phyloP scores from a whole-genome alignment of 1,140 invertebrate genomes.

The Homalodisca vitripennis region DNA sequence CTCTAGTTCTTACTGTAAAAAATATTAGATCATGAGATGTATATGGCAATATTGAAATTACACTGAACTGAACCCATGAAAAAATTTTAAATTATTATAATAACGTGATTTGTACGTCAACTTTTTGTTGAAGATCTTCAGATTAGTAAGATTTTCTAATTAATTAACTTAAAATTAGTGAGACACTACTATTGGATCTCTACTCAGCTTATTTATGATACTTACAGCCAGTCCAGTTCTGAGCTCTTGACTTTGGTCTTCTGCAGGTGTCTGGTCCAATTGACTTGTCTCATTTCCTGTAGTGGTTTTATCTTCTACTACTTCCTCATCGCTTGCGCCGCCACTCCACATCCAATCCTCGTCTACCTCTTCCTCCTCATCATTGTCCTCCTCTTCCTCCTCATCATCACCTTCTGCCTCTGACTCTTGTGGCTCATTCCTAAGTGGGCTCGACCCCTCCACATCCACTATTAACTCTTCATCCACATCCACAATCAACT shows the following conservation, averaged over 20 bases:
- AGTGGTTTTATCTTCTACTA: conserved; percentile 35
- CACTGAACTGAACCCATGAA: too few relatives aligned
- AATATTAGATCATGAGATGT: too few relatives aligned
- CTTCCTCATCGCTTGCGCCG: conserved; percentile 41
- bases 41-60: too few relatives aligned
- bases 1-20: too few relatives aligned
- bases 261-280: neutral
- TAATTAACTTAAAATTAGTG: neutral
- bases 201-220: neutral
- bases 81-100: too few relatives aligned
- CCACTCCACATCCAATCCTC: conserved; percentile 45
- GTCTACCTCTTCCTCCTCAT: conserved; percentile 39
- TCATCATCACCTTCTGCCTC: conserved; percentile 41
- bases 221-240: neutral
- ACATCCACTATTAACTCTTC: conserved; percentile 33
- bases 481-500: conserved; percentile 37
- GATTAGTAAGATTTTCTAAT: neutral
- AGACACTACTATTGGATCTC: neutral
- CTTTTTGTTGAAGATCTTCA: too few relatives aligned
- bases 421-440: neutral
- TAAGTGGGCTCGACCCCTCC: neutral
- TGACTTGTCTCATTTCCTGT: neutral
- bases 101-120: too few relatives aligned
- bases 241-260: neutral
- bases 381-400: conserved; percentile 42